Percentiles rank a stretch among this genome's conserved stretches.
phyloP scores from a whole-genome alignment of 2,113 vertebrate species.

The Galeopterus variegatus region DNA sequence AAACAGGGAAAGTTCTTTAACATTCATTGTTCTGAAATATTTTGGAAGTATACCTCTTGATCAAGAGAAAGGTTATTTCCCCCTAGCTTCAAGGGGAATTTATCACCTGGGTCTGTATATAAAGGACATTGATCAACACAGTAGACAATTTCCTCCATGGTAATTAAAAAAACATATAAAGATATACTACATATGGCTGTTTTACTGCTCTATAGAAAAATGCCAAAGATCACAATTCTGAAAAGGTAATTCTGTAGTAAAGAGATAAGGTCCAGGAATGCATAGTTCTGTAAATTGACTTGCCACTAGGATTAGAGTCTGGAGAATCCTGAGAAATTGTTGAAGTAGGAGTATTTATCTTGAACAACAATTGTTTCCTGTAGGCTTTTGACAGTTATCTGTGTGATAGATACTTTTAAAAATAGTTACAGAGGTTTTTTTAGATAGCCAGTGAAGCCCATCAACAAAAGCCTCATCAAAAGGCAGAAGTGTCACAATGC shows the following conservation, averaged over 20 bases:
- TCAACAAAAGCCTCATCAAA: background rate
- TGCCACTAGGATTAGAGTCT: background rate
- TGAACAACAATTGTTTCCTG: slow-evolving; percentile 8
- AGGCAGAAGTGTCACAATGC: slow-evolving; percentile 50
- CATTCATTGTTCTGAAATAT: background rate
- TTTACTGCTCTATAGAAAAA: background rate
- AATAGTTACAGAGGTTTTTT: background rate
- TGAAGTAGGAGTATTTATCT: background rate
- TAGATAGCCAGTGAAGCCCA: background rate
- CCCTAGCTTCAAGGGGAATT: background rate
- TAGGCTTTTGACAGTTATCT: background rate
- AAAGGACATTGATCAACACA: background rate
- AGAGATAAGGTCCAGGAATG: background rate
- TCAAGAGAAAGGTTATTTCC: background rate
- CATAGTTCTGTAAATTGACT: background rate
- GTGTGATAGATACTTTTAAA: background rate
- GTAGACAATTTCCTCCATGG: background rate
- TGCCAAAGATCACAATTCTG: background rate
- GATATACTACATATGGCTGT: background rate
- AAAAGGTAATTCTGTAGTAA: background rate
- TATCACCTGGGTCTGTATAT: background rate
- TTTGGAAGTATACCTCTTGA: background rate
- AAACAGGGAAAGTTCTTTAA: background rate
- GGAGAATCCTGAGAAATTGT: background rate
- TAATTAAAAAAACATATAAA: background rate